Evolutionary conservation across 37 sponge, comb jelly and placozoan species (phyloP), one percentile per base, ranked within the genome.

Genomic region (Cladorhizidae sp.): DNA sequence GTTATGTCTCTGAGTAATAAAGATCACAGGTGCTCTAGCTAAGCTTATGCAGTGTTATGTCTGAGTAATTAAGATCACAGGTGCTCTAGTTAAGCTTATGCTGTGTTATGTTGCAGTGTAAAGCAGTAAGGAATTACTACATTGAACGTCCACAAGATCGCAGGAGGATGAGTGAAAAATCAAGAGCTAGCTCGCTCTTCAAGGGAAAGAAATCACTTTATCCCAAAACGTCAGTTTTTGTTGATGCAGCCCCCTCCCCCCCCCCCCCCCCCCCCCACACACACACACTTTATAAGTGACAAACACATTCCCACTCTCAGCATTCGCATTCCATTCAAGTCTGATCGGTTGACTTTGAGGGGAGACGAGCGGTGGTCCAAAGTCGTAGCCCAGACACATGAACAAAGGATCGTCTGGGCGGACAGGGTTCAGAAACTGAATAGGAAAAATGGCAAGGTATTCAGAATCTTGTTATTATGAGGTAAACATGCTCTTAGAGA

Each of bases 381-480:
- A 45, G 20, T 92, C 21, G 67, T 86, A 38, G 85, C 84, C 2
- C 83, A 82, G 74, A 81, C 74, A 21, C 58, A 79, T 43, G 95
- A 94, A 25, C 74, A 79, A 71, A 80, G 89, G 58, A 67, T 94
- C 38, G 73, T 91, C 14, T 94, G 95, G 95, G 89, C 95, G 14
- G 95, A 94, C 51, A 65, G 64, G n/a, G 82, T 88, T 40, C 85
- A 79, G 67, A 94, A 94, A 42, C 50, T 94, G 33, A 88, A 92
- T 85, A 88, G 90, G 45, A 70, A 58, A 36, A 82, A 92, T 83
- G 87, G 72, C 37, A 95, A 89, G 87, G 95, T 89, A 40, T 29
- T 21, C 25, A 20, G 6, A 25, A 37, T 64, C 17, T 20, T 54
- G 22, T 49, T 5, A 68, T 42, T 31, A 52, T 26, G 18, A 32